Evolutionary conservation across 2,113 vertebrate genomes (phyloP).

Genomic region (Apistogramma diplotaenia): DNA sequence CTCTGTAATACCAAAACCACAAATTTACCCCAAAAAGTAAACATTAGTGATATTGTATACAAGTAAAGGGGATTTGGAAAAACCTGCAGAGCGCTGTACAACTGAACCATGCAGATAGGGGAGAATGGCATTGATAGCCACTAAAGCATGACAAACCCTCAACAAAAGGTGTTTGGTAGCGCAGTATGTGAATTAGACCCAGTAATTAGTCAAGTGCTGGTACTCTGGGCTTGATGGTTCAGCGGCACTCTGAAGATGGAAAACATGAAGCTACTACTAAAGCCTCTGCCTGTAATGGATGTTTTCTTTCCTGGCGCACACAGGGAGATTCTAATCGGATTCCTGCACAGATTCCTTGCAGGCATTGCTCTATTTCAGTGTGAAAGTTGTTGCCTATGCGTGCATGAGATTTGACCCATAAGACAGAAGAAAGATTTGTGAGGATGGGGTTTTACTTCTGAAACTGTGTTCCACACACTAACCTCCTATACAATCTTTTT

Average conservation of each 20-base stretch:
- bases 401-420: background rate
- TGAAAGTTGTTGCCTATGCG: slow-evolving; percentile 2
- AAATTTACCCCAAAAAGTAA: slow-evolving; percentile 9
- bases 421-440: background rate
- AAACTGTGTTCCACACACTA: background rate
- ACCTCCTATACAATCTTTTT: background rate
- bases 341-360: slow-evolving; percentile 31
- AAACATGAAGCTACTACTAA: slow-evolving; percentile 67
- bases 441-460: background rate
- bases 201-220: slow-evolving; percentile 76
- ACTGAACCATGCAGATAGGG: slow-evolving; percentile 55
- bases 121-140: slow-evolving; percentile 63
- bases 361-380: slow-evolving; percentile 3
- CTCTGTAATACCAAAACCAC: slow-evolving; percentile 38
- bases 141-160: slow-evolving; percentile 57
- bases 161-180: slow-evolving; percentile 62
- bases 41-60: slow-evolving; percentile 30
- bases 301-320: slow-evolving; percentile 56
- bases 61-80: slow-evolving; percentile 11
- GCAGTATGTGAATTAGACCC: slow-evolving; percentile 67
- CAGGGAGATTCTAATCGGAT: slow-evolving; percentile 58
- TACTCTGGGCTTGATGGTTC: slow-evolving; percentile 77
- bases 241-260: slow-evolving; percentile 52
- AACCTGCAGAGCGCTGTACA: slow-evolving; percentile 44
- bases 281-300: slow-evolving; percentile 61